Conservation (phyloP, 2,888 invertebrate genomes). For the Aquatica leii region DNA sequence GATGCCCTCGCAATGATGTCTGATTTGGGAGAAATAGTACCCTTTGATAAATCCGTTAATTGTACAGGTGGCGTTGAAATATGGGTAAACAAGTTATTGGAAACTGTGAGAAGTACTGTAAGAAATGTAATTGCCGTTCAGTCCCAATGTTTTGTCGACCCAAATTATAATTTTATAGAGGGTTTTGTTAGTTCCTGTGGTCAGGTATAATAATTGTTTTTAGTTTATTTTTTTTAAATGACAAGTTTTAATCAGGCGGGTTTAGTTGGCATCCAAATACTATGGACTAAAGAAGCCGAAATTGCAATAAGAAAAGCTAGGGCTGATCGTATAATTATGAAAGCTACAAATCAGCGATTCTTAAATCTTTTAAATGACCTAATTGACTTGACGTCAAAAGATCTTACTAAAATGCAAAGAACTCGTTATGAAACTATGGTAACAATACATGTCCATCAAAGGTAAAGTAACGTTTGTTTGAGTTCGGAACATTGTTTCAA, state of each 20-base stretch:
- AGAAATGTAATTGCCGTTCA: slow-evolving; percentile 76
- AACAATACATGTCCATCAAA: slow-evolving; percentile 92
- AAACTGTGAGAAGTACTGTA: slow-evolving; percentile 77
- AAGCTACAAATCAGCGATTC: slow-evolving; percentile 79
- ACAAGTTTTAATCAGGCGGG: slow-evolving; percentile 71
- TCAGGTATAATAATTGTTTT: slow-evolving; percentile 66
- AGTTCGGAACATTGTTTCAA: too few relatives aligned
- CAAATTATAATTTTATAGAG: slow-evolving; percentile 77
- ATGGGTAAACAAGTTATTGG: slow-evolving; percentile 80
- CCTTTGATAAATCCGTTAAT: slow-evolving; percentile 72
- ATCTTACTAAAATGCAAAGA: slow-evolving; percentile 77
- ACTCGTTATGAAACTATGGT: slow-evolving; percentile 87
- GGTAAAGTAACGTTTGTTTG: too few relatives aligned
- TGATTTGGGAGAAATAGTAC: slow-evolving; percentile 77
- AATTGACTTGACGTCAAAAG: slow-evolving; percentile 84
- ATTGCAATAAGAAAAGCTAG: slow-evolving; percentile 75
- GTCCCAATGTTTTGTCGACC: slow-evolving; percentile 70
- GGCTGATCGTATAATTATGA: slow-evolving; percentile 80
- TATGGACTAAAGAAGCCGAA: slow-evolving; percentile 88
- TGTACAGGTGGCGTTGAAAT: slow-evolving; percentile 85
- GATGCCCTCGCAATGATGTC: slow-evolving; percentile 79
- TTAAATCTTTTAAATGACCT: slow-evolving; percentile 80
- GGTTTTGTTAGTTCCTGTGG: slow-evolving; percentile 79
- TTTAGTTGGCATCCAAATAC: slow-evolving; percentile 81
- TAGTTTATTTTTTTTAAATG: background rate